Percentiles rank a stretch among this genome's conserved stretches.
Conservation (phyloP, 1,140 invertebrate species). For the Drosophila trapezifrons region DNA sequence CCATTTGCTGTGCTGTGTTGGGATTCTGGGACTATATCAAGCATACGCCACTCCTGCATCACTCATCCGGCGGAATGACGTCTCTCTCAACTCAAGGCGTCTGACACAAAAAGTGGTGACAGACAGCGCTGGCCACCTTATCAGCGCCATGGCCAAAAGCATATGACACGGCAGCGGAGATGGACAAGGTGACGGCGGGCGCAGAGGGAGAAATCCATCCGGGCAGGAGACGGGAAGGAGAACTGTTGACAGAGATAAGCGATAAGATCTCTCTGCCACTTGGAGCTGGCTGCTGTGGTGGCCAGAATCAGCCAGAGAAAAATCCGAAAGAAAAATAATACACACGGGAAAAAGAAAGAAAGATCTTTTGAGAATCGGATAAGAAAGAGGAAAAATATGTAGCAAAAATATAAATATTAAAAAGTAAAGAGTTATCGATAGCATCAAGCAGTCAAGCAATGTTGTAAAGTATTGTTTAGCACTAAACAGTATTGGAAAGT, state of each 20-base stretch:
- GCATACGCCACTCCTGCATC: conserved; percentile 23
- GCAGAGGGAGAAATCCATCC: not conserved
- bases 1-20: not conserved
- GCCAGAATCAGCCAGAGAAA: not conserved
- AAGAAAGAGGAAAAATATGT: too few relatives aligned
- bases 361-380: too few relatives aligned
- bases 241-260: conserved; percentile 25
- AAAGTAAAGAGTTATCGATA: too few relatives aligned
- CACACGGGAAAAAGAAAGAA: not conserved
- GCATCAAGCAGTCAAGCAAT: not conserved
- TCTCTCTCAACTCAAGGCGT: conserved; percentile 45
- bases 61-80: conserved; percentile 20
- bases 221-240: conserved; percentile 1
- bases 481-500: not conserved
- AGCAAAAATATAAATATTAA: too few relatives aligned
- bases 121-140: conserved; percentile 58
- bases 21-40: conserved; percentile 3
- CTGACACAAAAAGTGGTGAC: conserved; percentile 56
- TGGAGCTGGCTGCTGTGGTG: conserved; percentile 16
- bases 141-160: conserved; percentile 57
- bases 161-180: conserved; percentile 7
- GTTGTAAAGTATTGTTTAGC: not conserved
- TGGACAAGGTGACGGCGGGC: conserved; percentile 1
- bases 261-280: conserved; percentile 13
- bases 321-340: not conserved